These are phyloP conservation scores for Drosophila mettleri DNA, from an alignment of 2,888 invertebrate species.

Conservation along the genomic window DNA sequence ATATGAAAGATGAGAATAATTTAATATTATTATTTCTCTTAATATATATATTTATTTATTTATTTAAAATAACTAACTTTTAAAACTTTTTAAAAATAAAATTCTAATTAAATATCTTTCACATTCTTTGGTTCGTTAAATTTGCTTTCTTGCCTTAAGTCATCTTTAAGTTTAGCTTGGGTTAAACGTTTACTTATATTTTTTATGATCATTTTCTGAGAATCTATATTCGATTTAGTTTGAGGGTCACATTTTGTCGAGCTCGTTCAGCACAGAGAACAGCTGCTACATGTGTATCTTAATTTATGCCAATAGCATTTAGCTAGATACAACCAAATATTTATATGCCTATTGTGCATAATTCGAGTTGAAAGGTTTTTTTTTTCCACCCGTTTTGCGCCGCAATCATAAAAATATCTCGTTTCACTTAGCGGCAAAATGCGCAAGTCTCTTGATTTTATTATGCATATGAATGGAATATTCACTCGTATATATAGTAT, in stretches of 20 bases:
- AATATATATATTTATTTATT: background rate
- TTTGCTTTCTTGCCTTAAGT: background rate
- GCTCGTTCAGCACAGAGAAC: slow-evolving; percentile 5
- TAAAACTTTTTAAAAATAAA: too few species aligned
- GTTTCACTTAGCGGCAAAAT: slow-evolving; percentile 22
- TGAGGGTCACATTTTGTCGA: background rate
- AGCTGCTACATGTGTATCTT: slow-evolving; percentile 19
- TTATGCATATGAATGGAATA: slow-evolving; percentile 53
- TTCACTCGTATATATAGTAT: slow-evolving; percentile 24
- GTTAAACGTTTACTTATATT: background rate
- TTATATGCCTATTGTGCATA: slow-evolving; percentile 62
- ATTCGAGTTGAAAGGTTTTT: slow-evolving; percentile 54
- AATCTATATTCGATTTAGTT: background rate
- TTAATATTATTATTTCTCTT: too few species aligned
- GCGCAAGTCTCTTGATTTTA: slow-evolving; percentile 39
- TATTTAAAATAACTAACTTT: background rate
- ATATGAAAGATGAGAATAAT: too few species aligned
- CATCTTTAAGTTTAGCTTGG: background rate
- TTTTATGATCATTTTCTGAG: background rate
- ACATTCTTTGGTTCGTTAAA: background rate
- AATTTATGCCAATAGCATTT: slow-evolving; percentile 40
- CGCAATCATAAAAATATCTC: slow-evolving; percentile 33
- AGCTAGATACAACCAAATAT: slow-evolving; percentile 55
- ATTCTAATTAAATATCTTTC: background rate
- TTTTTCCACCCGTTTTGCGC: background rate